Percentiles rank a stretch among this genome's conserved stretches.
Conservation (phyloP, 2,888 invertebrate species). For the Corythucha ciliata region DNA sequence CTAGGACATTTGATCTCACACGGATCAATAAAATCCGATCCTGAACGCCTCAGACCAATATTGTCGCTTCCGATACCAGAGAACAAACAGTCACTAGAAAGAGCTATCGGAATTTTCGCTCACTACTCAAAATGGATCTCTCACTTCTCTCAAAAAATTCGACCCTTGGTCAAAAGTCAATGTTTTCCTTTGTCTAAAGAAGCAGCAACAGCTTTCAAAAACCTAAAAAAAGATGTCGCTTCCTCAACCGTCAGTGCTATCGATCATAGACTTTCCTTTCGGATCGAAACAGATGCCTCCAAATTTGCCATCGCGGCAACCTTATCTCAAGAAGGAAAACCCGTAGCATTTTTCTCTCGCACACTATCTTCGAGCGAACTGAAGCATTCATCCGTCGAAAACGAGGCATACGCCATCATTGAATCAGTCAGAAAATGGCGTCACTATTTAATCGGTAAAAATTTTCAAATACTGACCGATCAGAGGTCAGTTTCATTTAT, state of each 20-base stretch:
- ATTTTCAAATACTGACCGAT: slow-evolving; percentile 27
- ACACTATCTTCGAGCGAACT: slow-evolving; percentile 24
- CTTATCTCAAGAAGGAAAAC: slow-evolving; percentile 22
- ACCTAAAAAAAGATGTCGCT: neutral
- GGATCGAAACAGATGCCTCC: slow-evolving; percentile 27
- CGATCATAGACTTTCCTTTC: slow-evolving; percentile 1
- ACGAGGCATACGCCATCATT: slow-evolving; percentile 16
- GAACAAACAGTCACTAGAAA: neutral
- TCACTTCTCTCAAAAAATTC: neutral
- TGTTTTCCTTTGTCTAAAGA: neutral
- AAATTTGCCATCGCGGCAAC: slow-evolving; percentile 11
- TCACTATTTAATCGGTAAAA: neutral
- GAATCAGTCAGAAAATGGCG: neutral
- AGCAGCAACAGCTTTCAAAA: neutral
- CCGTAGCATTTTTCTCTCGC: slow-evolving; percentile 24
- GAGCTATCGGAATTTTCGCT: neutral
- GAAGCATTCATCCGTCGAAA: slow-evolving; percentile 30
- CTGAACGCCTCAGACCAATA: neutral
- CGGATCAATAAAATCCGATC: slow-evolving; percentile 5
- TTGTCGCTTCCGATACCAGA: neutral
- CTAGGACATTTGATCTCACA: slow-evolving; percentile 4
- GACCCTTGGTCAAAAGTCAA: neutral
- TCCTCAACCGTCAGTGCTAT: neutral
- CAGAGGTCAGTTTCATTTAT: slow-evolving; percentile 23
- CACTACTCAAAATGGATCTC: slow-evolving; percentile 6